Conservation (phyloP, 2,113 vertebrate genomes). For the Pteronura brasiliensis region DNA sequence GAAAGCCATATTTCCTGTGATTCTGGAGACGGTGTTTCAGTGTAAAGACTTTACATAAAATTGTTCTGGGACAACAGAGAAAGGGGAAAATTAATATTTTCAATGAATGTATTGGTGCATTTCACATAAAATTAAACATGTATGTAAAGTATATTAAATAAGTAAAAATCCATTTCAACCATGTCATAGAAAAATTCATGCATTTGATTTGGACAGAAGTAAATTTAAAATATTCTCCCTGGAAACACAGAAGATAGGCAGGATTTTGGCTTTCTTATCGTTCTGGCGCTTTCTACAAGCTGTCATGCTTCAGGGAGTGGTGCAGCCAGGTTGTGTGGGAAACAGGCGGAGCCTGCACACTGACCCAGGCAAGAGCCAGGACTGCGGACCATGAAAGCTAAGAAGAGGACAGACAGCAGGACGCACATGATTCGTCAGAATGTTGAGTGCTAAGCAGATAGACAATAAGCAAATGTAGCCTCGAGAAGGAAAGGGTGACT, state of each 20-base stretch:
- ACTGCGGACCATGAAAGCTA: accelerated
- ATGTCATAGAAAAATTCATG: neutral
- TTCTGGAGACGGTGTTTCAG: neutral
- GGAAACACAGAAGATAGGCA: accelerated
- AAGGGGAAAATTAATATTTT: neutral
- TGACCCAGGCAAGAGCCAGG: neutral
- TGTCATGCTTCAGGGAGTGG: neutral
- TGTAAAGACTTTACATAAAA: neutral
- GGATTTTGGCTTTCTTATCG: neutral
- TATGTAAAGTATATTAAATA: neutral
- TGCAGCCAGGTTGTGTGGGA: accelerated
- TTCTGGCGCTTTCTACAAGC: neutral
- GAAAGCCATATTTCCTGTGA: accelerated
- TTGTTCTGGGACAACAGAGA: neutral
- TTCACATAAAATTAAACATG: neutral
- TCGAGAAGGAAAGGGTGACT: neutral
- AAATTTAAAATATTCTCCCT: neutral
- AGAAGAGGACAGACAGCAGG: accelerated
- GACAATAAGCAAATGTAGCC: neutral
- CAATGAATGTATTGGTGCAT: neutral
- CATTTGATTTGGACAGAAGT: neutral
- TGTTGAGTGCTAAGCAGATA: neutral
- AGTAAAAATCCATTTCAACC: neutral
- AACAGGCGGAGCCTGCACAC: accelerated
- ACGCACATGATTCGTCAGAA: accelerated